Percentiles rank a stretch among this genome's conserved stretches.
These are phyloP conservation scores for Dryobota labecula DNA, from an alignment of 2,888 invertebrate species.

Conservation along the genomic window DNA sequence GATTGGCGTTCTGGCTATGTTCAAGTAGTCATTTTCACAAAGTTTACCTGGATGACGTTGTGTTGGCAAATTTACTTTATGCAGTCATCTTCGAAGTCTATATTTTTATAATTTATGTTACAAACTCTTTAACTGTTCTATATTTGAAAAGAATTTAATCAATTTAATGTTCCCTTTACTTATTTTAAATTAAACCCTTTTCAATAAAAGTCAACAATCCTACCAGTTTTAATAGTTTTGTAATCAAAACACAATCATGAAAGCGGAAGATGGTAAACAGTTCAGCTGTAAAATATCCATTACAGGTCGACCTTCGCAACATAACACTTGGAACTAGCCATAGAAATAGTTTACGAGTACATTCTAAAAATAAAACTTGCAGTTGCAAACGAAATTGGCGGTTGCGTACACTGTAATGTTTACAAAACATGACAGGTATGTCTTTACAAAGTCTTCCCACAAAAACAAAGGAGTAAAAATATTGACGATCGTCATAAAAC, in stretches of 20 bases:
- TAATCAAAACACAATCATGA: constrained; percentile 44
- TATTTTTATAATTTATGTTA: background rate
- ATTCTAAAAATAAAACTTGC: constrained; percentile 60
- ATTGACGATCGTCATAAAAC: constrained; percentile 43
- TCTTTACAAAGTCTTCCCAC: constrained; percentile 37
- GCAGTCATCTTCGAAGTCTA: background rate
- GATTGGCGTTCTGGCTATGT: background rate
- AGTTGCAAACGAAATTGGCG: constrained; percentile 48
- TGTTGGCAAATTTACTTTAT: background rate
- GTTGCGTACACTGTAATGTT: constrained; percentile 50
- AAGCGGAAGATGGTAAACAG: constrained; percentile 65
- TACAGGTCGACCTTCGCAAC: constrained; percentile 67
- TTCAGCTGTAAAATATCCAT: constrained; percentile 65
- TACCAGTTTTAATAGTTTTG: constrained; percentile 12
- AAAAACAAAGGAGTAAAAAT: constrained; percentile 44
- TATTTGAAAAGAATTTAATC: background rate
- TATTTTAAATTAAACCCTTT: background rate
- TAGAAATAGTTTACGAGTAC: constrained; percentile 59
- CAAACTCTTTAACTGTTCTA: background rate
- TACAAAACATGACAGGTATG: constrained; percentile 61
- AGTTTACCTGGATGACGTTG: background rate
- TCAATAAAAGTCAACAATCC: background rate
- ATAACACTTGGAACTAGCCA: constrained; percentile 62
- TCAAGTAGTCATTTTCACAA: background rate
- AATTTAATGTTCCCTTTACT: background rate